Percentiles rank a stretch among this genome's conserved stretches.
Evolutionary conservation across 2,888 invertebrate genomes (phyloP).

Genomic region (Augiades crinisus): DNA sequence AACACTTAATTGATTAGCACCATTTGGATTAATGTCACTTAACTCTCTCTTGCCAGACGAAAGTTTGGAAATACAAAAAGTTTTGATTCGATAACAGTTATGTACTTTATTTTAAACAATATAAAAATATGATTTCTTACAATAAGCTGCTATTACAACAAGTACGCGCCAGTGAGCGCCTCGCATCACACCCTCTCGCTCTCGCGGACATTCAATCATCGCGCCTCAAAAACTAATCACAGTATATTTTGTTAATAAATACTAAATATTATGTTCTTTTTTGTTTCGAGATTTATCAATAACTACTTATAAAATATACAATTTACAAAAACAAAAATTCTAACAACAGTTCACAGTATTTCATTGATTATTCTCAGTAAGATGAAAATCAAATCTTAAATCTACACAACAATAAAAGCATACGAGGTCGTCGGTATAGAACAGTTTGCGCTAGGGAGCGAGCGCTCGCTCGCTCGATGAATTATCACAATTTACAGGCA

Average conservation of each 20-base stretch:
- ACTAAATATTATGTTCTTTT: slow-evolving; percentile 60
- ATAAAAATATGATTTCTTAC: slow-evolving; percentile 77
- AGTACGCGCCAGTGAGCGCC: slow-evolving; percentile 24
- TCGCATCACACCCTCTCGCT: slow-evolving; percentile 7
- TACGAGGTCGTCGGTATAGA: slow-evolving; percentile 47
- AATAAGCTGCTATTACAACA: slow-evolving; percentile 60
- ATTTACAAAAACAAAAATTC: slow-evolving; percentile 65
- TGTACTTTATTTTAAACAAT: slow-evolving; percentile 76
- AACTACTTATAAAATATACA: slow-evolving; percentile 72
- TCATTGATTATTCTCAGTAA: slow-evolving; percentile 57
- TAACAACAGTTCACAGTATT: slow-evolving; percentile 56
- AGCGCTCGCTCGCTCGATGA: slow-evolving; percentile 33
- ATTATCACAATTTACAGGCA: slow-evolving; percentile 45
- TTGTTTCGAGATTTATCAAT: slow-evolving; percentile 64
- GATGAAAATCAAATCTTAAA: slow-evolving; percentile 52
- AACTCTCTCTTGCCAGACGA: slow-evolving; percentile 48
- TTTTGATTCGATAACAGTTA: slow-evolving; percentile 65
- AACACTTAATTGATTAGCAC: slow-evolving; percentile 62
- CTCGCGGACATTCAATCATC: slow-evolving; percentile 34
- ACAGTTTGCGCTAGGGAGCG: slow-evolving; percentile 43
- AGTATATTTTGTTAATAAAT: slow-evolving; percentile 71
- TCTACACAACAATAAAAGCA: slow-evolving; percentile 67
- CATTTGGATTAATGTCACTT: slow-evolving; percentile 63
- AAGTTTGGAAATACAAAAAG: slow-evolving; percentile 65
- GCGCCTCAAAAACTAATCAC: slow-evolving; percentile 57